A percentile compares a stretch with the other conserved stretches of the same genome.
Evolutionary conservation across 2,797 vertebrate genomes (phyloP).

Genomic region (Arremon aurantiirostris): DNA sequence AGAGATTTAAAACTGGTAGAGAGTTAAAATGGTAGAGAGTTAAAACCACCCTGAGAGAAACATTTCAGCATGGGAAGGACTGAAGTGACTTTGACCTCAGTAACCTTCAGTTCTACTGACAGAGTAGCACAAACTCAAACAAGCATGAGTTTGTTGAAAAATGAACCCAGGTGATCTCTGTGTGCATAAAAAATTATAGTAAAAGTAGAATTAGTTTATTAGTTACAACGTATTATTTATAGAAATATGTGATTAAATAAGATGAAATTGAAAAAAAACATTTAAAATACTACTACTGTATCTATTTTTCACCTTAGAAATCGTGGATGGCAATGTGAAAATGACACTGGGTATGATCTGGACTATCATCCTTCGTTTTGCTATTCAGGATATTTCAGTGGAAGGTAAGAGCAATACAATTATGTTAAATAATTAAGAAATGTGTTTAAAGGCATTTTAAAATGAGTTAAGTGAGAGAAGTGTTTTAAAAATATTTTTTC

Average conservation of each 20-base stretch:
- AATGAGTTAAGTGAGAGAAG: not conserved
- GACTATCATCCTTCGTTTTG: constrained; percentile 99
- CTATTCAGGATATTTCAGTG: constrained; percentile 97
- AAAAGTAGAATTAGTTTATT: not conserved
- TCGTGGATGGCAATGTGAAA: constrained; percentile 96
- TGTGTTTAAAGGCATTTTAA: not conserved
- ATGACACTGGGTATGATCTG: constrained; percentile 99
- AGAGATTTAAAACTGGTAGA: not conserved
- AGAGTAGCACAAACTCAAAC: not conserved
- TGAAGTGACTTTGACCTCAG: not conserved
- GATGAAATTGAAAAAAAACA: not conserved
- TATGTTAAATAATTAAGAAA: not conserved
- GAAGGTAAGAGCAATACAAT: constrained; percentile 84
- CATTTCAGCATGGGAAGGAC: not conserved
- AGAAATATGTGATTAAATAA: not conserved
- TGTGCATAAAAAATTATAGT: not conserved
- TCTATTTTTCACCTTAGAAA: constrained; percentile 80
- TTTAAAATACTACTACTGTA: not conserved
- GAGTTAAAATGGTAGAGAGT: not conserved
- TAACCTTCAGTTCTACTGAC: not conserved
- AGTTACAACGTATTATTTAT: not conserved
- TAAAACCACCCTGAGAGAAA: not conserved
- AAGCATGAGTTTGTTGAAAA: not conserved
- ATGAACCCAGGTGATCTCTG: not conserved
- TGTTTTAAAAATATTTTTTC: not conserved